These are phyloP conservation scores for Oreochromis niloticus DNA, from an alignment of 2,113 vertebrate genomes.

Conservation along the genomic window DNA sequence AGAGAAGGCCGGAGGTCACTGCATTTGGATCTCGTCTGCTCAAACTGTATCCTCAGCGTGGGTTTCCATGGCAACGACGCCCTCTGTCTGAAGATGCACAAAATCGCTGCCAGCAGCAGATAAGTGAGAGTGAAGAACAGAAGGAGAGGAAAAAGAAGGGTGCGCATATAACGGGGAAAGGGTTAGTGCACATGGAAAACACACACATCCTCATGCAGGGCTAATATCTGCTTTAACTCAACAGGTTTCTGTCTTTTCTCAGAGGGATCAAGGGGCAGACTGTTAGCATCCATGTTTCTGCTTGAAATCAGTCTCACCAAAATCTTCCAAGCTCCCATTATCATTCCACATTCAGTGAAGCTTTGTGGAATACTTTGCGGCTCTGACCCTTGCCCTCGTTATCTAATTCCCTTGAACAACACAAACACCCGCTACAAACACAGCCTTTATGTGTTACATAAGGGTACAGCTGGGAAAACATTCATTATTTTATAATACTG, in stretches of 20 bases:
- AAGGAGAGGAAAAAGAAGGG: neutral
- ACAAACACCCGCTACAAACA: neutral
- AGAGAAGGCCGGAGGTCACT: conserved; percentile 2
- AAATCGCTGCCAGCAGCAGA: conserved; percentile 12
- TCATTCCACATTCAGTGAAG: neutral
- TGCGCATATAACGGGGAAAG: neutral
- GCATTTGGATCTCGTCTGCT: conserved; percentile 21
- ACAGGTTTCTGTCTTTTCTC: neutral
- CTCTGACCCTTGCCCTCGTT: neutral
- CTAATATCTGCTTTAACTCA: neutral
- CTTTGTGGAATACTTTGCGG: neutral
- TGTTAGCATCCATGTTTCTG: neutral
- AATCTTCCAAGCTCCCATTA: neutral
- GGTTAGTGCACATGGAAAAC: neutral
- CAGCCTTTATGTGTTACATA: neutral
- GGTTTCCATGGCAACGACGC: conserved; percentile 41
- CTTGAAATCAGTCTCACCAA: neutral
- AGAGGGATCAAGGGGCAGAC: neutral
- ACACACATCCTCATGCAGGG: neutral
- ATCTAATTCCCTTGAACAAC: neutral
- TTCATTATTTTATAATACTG: neutral
- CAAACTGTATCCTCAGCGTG: neutral
- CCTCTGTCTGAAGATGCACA: conserved; percentile 33
- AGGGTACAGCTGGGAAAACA: neutral
- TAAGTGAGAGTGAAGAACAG: neutral